These are phyloP conservation scores for Saccostrea cuccullata DNA, from an alignment of 1,140 invertebrate genomes.

Conservation along the genomic window DNA sequence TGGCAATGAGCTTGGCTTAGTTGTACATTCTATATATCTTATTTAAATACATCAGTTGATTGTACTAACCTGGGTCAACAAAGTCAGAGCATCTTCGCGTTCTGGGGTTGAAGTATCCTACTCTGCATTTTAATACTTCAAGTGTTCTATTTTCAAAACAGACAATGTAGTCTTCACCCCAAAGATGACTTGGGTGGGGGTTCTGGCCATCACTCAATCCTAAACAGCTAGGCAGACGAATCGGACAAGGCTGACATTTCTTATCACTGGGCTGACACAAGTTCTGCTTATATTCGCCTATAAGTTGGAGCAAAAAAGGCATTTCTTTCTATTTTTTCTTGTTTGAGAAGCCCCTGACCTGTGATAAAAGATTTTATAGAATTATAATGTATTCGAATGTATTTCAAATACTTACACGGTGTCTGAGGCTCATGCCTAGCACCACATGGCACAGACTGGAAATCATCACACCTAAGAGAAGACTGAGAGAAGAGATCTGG, in stretches of 20 bases:
- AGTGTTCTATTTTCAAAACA: slow-evolving; percentile 58
- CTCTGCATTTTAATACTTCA: slow-evolving; percentile 29
- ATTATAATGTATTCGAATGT: background rate
- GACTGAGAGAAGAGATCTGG: slow-evolving; percentile 61
- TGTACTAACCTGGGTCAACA: slow-evolving; percentile 24
- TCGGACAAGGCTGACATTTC: slow-evolving; percentile 47
- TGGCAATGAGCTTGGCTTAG: too few relatives aligned
- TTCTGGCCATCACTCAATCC: slow-evolving; percentile 37
- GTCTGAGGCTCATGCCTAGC: slow-evolving; percentile 54
- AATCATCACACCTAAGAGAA: slow-evolving; percentile 58
- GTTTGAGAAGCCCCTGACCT: too few relatives aligned
- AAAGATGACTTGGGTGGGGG: slow-evolving; percentile 38
- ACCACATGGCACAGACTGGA: slow-evolving; percentile 57
- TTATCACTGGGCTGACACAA: slow-evolving; percentile 33
- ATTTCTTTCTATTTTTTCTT: too few relatives aligned
- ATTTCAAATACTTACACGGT: slow-evolving; percentile 59
- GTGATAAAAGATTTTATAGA: background rate
- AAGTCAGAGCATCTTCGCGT: slow-evolving; percentile 33
- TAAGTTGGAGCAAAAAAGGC: background rate
- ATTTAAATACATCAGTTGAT: background rate
- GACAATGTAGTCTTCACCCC: slow-evolving; percentile 44
- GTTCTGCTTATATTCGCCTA: slow-evolving; percentile 60
- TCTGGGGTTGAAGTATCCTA: slow-evolving; percentile 44
- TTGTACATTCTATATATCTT: background rate
- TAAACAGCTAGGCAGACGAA: slow-evolving; percentile 46